Base-by-base conservation (phyloP, 2,888 invertebrate species). In the Blera fallax region DNA sequence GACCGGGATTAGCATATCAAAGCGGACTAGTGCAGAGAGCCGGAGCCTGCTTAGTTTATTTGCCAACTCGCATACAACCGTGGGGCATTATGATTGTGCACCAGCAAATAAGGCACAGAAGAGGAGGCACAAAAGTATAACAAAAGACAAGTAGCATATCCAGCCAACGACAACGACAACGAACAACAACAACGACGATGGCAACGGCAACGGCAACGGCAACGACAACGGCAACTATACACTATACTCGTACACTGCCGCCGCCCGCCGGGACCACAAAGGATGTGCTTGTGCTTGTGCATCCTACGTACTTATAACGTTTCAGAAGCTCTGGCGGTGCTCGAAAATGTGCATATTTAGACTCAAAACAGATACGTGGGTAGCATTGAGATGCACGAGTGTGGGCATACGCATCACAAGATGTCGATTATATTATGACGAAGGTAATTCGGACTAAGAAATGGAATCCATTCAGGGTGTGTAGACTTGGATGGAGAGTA, bases 261-360 rank as follows among this genome's bases (percentile, higher is more conserved):
- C 82, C 89, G 89, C 89, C 54, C 27, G 65, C 88, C 89, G 89
- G 89, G 88, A 90, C 89, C 90, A 90, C 90, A 89, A 89, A 90
- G 77, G 65, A 64, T 76, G 45, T 65, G 48, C 73, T 80, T 76
- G 45, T 65, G 48, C 73, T 80, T 82, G 78, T 85, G 82, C 74
- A 80, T 73, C 48, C 27, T 60, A 54, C 50, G 60, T 58, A 60
- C 37, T 58, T 32, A 29, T 52, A 14, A 32, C 69, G 50, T 45
- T 70, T 58, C 56, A 70, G 32, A 70, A 21, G 32, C 69, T 43
- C 54, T 69, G 50, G 56, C 62, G 65, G 40, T 74, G 16, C 74
- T 76, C 37, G 21, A 67, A 43, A 58, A 45, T 67, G 37, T 67
- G 65, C 56, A 70, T 56, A 56, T 70, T 54, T 45, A 74, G 73